Evolutionary conservation across 2,797 vertebrate species (phyloP), one percentile per base, ranked within the genome.

Genomic region (Petrocephalus sullivani): DNA sequence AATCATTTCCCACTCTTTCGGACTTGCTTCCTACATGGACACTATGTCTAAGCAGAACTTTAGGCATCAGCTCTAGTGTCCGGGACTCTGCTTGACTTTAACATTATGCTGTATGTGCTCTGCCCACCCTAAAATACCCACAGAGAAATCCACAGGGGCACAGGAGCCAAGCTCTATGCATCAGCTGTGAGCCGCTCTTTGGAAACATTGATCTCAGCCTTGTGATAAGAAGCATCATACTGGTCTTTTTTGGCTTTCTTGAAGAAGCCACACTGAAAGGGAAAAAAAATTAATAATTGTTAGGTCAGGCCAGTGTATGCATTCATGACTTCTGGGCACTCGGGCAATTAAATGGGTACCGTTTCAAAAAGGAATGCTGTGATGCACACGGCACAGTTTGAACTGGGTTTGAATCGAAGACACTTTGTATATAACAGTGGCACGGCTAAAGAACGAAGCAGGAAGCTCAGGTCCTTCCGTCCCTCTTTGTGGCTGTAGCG

Each of bases 251-350:
- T 95, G 95, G 95, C 95, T 96, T 97, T 98, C 97, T 97, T 98
- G 98, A 99, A 99, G 98, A 99, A 99, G 93, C 98, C 98, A 94
- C 98, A 99, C 98, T 99, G 97, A 93, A 96, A 96, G 93, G 67
- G 96, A 97, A 97, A 97, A 95, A 97, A 97, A 96, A 95, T 94
- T 91, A 92, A 92, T 95, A 95, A 96, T 90, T 92, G 91, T 91
- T 90, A 89, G 28, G 53, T 87, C 54, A 87, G 51, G 33, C n/a
- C 51, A 57, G 12, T 9, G 33, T n/a, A 57, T n/a, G 28, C 56
- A 86, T 46, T 58, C 28, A 86, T 41, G 56, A 58, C 85, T 56
- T 51, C 61, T 33, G 23, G 49, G 3, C 21, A 56, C 14, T 67
- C 41, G 21, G 7, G 41, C 28, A n/a, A 78, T 28, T 53, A 28